A percentile compares a stretch with the other conserved stretches of the same genome.
Conservation (phyloP, 2,888 invertebrate genomes). For the Platynereis dumerilii region DNA sequence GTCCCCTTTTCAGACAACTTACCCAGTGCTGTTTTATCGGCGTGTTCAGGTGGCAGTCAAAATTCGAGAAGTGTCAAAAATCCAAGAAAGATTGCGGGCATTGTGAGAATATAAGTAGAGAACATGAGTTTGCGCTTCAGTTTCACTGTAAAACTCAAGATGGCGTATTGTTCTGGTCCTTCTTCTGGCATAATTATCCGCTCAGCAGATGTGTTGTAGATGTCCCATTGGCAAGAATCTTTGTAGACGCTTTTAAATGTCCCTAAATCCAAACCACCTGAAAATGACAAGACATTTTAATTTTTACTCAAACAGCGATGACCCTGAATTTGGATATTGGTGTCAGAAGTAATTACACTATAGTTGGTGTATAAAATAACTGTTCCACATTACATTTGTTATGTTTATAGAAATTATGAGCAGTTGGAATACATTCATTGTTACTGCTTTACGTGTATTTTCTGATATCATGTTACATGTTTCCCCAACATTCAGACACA, state of each 20-base stretch:
- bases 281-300: too few relatives aligned
- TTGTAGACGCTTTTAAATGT: conserved; percentile 32
- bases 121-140: conserved; percentile 30
- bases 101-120: conserved; percentile 34
- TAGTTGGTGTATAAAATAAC: too few relatives aligned
- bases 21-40: conserved; percentile 32
- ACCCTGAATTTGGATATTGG: too few relatives aligned
- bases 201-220: conserved; percentile 23
- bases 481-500: too few relatives aligned
- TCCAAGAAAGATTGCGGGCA: conserved; percentile 33
- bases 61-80: conserved; percentile 32
- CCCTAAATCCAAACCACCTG: conserved; percentile 29
- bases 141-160: conserved; percentile 22
- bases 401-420: too few relatives aligned
- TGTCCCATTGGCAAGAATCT: conserved; percentile 31
- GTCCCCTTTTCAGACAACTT: background rate
- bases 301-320: too few relatives aligned
- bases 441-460: too few relatives aligned
- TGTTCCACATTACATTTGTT: too few relatives aligned
- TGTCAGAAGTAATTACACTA: too few relatives aligned
- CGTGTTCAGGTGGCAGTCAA: conserved; percentile 32
- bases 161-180: conserved; percentile 19
- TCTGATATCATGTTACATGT: too few relatives aligned
- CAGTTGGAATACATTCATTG: too few relatives aligned
- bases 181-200: conserved; percentile 16